Conservation (phyloP, 2,797 vertebrate genomes). For the Clarias laeviceps region DNA sequence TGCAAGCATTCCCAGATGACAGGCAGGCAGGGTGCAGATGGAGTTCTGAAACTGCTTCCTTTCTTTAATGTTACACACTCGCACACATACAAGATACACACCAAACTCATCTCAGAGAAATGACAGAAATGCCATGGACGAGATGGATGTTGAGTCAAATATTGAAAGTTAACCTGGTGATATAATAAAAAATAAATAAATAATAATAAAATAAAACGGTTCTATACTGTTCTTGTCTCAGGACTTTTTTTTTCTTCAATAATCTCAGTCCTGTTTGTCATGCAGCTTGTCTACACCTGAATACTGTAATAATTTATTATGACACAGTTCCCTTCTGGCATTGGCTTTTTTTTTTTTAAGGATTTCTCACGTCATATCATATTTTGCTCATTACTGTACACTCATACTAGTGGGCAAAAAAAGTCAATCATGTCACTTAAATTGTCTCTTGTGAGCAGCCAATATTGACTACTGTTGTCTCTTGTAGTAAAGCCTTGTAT, state of each 20-base stretch:
- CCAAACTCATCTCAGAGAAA: conserved; percentile 47
- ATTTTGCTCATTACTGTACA: background rate
- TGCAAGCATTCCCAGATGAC: conserved; percentile 56
- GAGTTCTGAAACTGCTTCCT: conserved; percentile 52
- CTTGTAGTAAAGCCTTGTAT: background rate
- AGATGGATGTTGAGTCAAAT: conserved; percentile 42
- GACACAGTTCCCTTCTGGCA: background rate
- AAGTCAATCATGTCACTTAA: too few relatives aligned
- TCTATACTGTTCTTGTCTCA: background rate
- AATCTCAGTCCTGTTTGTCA: background rate
- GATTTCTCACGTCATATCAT: background rate
- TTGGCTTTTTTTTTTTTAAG: background rate
- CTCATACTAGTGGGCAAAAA: background rate
- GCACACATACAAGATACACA: conserved; percentile 35
- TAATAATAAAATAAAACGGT: too few relatives aligned
- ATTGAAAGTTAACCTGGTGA: background rate
- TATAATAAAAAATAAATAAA: background rate
- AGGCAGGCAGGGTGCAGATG: conserved; percentile 51
- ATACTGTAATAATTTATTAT: background rate
- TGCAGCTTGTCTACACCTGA: background rate
- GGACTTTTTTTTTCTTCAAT: background rate
- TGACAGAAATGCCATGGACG: conserved; percentile 28
- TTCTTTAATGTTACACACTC: conserved; percentile 31
- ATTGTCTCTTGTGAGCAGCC: background rate
- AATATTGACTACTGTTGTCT: background rate